These are phyloP conservation scores for Chauna torquata DNA, from an alignment of 2,113 vertebrate species.

Conservation along the genomic window DNA sequence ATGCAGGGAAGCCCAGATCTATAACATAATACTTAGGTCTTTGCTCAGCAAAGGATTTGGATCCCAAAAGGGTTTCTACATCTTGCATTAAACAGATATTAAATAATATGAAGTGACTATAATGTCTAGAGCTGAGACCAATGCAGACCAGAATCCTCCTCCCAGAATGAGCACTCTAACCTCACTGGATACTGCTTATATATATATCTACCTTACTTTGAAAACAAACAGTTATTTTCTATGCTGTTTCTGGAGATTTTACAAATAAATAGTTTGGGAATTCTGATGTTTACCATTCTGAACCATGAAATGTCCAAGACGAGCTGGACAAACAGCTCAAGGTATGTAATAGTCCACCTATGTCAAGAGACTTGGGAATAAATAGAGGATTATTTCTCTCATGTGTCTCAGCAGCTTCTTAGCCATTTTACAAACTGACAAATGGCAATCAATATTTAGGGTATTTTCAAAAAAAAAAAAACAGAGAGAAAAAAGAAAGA, in stretches of 20 bases:
- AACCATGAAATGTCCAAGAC: neutral
- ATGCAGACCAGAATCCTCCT: neutral
- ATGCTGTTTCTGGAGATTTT: neutral
- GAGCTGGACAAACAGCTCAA: neutral
- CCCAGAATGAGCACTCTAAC: neutral
- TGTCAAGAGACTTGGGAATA: neutral
- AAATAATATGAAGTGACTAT: neutral
- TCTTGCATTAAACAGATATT: neutral
- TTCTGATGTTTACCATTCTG: neutral
- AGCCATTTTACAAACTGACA: neutral
- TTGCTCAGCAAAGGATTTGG: neutral
- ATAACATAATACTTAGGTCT: neutral
- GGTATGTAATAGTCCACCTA: neutral
- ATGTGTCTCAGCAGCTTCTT: neutral
- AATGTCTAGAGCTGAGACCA: neutral
- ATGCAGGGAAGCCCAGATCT: neutral
- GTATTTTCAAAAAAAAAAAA: neutral
- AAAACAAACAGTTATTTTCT: neutral
- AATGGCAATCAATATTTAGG: neutral
- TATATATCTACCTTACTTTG: neutral
- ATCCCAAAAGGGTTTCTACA: neutral
- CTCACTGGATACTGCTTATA: neutral
- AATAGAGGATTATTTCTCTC: neutral
- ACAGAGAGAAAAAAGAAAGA: neutral
- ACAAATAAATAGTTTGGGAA: neutral